These are phyloP conservation scores for Cromileptes altivelis DNA, from an alignment of 2,113 vertebrate species.

Conservation along the genomic window DNA sequence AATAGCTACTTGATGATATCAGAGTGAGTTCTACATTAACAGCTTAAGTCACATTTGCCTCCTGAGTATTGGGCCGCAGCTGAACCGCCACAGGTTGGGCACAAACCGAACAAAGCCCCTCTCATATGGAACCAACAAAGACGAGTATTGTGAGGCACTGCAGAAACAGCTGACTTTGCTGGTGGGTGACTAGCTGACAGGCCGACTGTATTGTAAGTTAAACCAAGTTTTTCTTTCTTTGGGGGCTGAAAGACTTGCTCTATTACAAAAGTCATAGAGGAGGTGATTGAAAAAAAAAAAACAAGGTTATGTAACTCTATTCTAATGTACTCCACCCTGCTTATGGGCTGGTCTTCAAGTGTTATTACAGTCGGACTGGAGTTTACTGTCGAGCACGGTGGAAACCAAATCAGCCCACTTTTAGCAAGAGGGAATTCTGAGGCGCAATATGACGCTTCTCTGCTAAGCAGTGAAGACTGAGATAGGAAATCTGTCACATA, in stretches of 20 bases:
- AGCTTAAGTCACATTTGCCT: constrained; percentile 52
- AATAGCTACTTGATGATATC: constrained; percentile 31
- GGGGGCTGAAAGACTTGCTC: constrained; percentile 34
- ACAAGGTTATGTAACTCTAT: constrained; percentile 74
- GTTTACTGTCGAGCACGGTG: constrained; percentile 38
- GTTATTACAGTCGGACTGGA: constrained; percentile 61
- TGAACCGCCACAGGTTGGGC: constrained; percentile 61
- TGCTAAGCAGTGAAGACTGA: neutral
- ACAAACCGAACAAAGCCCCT: constrained; percentile 69
- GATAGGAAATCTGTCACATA: neutral
- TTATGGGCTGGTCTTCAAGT: constrained; percentile 53
- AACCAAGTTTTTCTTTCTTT: constrained; percentile 54
- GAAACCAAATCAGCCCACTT: constrained; percentile 27
- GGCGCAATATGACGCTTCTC: too few relatives aligned
- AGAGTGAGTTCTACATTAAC: constrained; percentile 35
- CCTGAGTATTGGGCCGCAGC: constrained; percentile 21
- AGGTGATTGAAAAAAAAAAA: constrained; percentile 66
- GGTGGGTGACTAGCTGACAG: constrained; percentile 70
- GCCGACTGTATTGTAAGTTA: constrained; percentile 60
- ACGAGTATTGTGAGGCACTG: constrained; percentile 69
- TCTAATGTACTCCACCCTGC: constrained; percentile 77
- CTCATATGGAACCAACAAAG: constrained; percentile 77
- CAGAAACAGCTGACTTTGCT: constrained; percentile 77
- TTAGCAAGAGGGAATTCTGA: constrained; percentile 19
- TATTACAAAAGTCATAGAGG: constrained; percentile 65